Evolutionary conservation across 2,113 vertebrate species (phyloP).

Genomic region (Neofelis nebulosa): DNA sequence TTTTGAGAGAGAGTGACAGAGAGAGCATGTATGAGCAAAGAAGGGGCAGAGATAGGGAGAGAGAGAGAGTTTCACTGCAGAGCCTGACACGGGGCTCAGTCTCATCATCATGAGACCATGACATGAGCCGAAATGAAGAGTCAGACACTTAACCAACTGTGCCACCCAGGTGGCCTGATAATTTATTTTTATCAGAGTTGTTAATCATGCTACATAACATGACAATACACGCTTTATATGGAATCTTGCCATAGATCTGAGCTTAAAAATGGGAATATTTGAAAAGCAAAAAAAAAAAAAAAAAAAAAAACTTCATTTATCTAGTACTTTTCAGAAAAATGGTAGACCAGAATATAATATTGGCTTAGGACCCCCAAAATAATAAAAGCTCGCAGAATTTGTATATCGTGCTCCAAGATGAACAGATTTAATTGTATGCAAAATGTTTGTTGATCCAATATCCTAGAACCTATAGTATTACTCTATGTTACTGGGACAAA

Average conservation of each 20-base stretch:
- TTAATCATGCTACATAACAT: background rate
- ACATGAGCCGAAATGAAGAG: no score
- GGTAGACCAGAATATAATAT: background rate
- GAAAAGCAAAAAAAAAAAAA: background rate
- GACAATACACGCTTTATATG: background rate
- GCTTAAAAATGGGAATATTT: background rate
- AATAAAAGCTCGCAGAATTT: background rate
- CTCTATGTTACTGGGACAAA: background rate
- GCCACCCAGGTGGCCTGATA: background rate
- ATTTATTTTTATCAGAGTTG: background rate
- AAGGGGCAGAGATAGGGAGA: no score
- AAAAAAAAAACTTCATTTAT: background rate
- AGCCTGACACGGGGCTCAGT: no score
- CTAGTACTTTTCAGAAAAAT: background rate
- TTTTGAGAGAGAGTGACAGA: no score
- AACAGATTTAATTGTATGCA: background rate
- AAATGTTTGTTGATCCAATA: background rate
- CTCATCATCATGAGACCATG: no score
- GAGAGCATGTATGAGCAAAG: no score
- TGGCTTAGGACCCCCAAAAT: background rate
- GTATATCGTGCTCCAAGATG: background rate
- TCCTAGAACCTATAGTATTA: background rate
- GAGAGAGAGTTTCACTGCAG: no score
- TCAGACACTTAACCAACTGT: no score
- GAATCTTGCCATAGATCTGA: background rate